Base-by-base conservation (phyloP, 2,113 vertebrate species). In the Dascyllus trimaculatus region DNA sequence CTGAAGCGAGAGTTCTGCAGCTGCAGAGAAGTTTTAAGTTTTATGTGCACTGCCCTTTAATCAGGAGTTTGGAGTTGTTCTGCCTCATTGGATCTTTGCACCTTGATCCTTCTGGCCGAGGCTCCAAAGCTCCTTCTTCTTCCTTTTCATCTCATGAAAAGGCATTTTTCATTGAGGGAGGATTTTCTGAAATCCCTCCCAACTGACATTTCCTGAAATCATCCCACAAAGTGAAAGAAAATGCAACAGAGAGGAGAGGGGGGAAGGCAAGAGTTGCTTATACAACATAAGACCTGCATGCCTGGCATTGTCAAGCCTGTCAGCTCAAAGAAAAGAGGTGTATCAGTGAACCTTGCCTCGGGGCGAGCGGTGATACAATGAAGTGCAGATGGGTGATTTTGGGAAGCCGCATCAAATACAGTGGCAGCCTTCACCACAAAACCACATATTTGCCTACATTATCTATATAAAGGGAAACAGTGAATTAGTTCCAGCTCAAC, bases 291-390 rank as follows among this genome's bases (percentile, higher is more conserved):
- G 66, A 76, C 78, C 68, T 81, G 84, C 81, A 69, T 87, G 74
- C 80, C 57, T 64, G 35, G 29, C 48, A 85, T 87, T 91, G 85
- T 91, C 26, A 53, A 35, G n/a, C 53, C 79, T 88, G 88, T 87
- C 85, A 85, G 24, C 67, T 67, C 43, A 52, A 53, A 85, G 78
- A 84, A 87, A 79, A 45, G 76, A 87, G 82, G 71, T 70, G 75
- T 82, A 87, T 88, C 85, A 71, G 29, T 85, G 75, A 71, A 48
- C 63, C 9, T 60, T 24, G 84, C 90, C 88, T 81, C 24, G 0
- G 84, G 91, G 45, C 15, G 21, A 66, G 22, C 24, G 2, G 40
- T 26, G 52, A 89, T 72, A 75, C 25, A 63, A 13, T 80, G 63
- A 78, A 67, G 70, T 78, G 62, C 49, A 75, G 68, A 77, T 69